These are phyloP conservation scores for Yponomeuta evonymella DNA, from an alignment of 2,888 invertebrate genomes.

Conservation along the genomic window DNA sequence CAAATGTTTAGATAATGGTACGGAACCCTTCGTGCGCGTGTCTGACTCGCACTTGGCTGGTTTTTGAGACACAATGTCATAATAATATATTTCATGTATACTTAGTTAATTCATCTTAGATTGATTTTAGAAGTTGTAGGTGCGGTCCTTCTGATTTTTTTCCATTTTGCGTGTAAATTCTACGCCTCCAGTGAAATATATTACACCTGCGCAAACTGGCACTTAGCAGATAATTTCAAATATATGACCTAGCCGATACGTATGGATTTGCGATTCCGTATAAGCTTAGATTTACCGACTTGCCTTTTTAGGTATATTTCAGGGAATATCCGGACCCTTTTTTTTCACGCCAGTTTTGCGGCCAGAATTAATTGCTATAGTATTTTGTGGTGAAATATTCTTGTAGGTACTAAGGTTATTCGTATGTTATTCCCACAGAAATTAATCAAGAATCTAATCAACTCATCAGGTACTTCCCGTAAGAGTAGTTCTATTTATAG, in stretches of 20 bases:
- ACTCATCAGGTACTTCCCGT: no score
- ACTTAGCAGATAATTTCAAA: constrained; percentile 3
- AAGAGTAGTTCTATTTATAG: no score
- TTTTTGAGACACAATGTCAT: no score
- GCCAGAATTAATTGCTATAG: neutral
- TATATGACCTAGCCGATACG: constrained; percentile 1
- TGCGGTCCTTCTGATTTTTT: neutral
- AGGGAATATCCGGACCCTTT: neutral
- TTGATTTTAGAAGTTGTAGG: no score
- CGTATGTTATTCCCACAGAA: no score
- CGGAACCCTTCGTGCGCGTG: no score
- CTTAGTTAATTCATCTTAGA: no score
- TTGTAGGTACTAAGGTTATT: neutral
- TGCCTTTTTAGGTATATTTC: neutral
- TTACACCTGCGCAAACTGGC: neutral
- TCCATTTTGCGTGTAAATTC: neutral
- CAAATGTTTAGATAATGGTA: no score
- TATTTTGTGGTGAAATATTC: neutral
- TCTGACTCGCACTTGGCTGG: no score
- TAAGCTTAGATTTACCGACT: neutral
- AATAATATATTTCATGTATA: no score
- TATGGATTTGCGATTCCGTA: neutral
- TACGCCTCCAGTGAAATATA: neutral
- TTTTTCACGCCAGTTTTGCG: neutral
- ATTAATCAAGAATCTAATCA: no score